Percentiles rank a stretch among this genome's conserved stretches.
Conservation (phyloP, 2,888 invertebrate species). For the Pemphredon lugubris region DNA sequence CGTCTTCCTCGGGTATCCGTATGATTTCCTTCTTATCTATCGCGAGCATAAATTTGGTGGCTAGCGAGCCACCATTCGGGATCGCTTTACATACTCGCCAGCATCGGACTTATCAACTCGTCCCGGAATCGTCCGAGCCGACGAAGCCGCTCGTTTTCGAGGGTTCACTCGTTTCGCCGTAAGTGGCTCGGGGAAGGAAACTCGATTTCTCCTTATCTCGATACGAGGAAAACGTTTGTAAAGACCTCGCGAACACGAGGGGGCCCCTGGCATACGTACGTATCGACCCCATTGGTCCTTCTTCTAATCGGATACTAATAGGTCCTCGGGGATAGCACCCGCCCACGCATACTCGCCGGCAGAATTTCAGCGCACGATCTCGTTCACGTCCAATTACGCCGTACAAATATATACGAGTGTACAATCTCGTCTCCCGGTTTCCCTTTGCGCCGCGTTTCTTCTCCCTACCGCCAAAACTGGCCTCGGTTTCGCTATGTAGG, state of each 20-base stretch:
- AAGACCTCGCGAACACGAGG: conserved; percentile 39
- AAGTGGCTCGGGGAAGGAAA: conserved; percentile 57
- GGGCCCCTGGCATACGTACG: conserved; percentile 10
- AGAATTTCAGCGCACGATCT: conserved; percentile 60
- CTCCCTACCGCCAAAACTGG: conserved; percentile 16
- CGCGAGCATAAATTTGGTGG: no score
- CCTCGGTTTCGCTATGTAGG: conserved; percentile 54
- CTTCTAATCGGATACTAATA: conserved; percentile 69
- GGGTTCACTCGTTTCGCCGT: conserved; percentile 54
- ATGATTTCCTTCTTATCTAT: conserved; percentile 48
- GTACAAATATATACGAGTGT: conserved; percentile 39
- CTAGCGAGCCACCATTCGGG: no score
- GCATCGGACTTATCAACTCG: conserved; percentile 49
- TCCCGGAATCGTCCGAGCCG: conserved; percentile 40
- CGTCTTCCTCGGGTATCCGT: conserved; percentile 38
- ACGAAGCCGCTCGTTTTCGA: conserved; percentile 59
- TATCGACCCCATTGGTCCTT: conserved; percentile 45
- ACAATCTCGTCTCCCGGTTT: conserved; percentile 16
- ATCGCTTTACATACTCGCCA: conserved; percentile 23
- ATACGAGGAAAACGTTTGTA: conserved; percentile 54
- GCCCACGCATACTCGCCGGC: conserved; percentile 44
- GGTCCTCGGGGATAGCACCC: conserved; percentile 55
- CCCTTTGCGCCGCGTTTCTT: conserved; percentile 38
- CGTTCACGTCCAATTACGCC: conserved; percentile 58
- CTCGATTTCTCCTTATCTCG: conserved; percentile 66